These are phyloP conservation scores for Carcharodon carcharias DNA, from an alignment of 2,797 vertebrate genomes.

Conservation along the genomic window DNA sequence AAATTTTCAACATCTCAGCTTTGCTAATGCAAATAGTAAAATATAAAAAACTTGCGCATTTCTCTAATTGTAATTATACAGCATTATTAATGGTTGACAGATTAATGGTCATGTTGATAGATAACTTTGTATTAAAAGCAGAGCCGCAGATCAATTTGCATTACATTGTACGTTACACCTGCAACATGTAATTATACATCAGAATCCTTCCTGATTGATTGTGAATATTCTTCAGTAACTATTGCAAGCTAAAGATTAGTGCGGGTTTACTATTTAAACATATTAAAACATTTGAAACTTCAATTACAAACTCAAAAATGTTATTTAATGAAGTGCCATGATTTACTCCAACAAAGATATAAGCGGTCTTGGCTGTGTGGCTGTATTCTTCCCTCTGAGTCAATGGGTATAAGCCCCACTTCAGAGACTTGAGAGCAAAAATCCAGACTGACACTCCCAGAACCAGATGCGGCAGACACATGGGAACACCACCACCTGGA, in stretches of 20 bases:
- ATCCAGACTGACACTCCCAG: not conserved
- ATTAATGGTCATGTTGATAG: not conserved
- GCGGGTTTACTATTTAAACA: not conserved
- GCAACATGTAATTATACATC: not conserved
- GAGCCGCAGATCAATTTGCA: not conserved
- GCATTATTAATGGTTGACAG: not conserved
- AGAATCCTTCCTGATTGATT: not conserved
- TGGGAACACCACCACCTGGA: too few relatives aligned
- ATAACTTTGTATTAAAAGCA: not conserved
- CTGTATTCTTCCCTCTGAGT: not conserved
- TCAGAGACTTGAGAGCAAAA: not conserved
- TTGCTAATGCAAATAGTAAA: conserved; percentile 1
- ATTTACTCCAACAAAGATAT: not conserved
- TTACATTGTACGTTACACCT: not conserved
- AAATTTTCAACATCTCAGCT: not conserved
- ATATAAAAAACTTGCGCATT: not conserved
- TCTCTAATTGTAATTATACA: not conserved
- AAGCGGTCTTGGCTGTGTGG: not conserved
- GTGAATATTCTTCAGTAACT: not conserved
- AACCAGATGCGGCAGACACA: too few relatives aligned
- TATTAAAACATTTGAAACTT: not conserved
- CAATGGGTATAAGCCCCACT: not conserved
- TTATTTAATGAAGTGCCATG: not conserved
- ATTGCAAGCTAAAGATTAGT: not conserved
- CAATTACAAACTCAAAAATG: not conserved